Evolutionary conservation across 2,797 vertebrate genomes (phyloP), one percentile per base, ranked within the genome.

Genomic region (Hydrocynus forskahlii): DNA sequence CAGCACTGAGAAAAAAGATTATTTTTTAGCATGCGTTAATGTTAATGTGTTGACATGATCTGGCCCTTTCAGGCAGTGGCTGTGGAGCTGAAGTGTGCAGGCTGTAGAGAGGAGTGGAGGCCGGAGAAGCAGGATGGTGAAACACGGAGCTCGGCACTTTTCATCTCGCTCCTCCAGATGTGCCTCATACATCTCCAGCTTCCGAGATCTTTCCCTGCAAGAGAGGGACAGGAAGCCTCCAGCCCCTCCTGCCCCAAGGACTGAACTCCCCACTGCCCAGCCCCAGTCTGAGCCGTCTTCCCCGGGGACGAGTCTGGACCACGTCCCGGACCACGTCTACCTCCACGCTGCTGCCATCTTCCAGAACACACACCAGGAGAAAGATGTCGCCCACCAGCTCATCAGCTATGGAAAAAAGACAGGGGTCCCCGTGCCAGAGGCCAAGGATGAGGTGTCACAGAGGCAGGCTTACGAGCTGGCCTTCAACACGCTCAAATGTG

Each of bases 401-500:
- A 91, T 98, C 77, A 92, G 78, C 19, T 98, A 96, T 1, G 94
- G 94, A 0, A 88, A 86, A 6, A 88, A 69, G 67, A 78, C 82
- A 6, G 78, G 75, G 35, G 72, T 57, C 40, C 70, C 78, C 0
- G 0, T 84, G 43, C 71, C 91, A 5, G 72, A 88, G 71, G 84
- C 92, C 50, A 91, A 90, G 86, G 93, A 95, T 57, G 92, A 94
- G 29, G 83, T 82, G 63, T 86, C 89, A 17, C 92, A 88, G 62
- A 92, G 80, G 0, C 21, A 68, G 1, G 94, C 94, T 48, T 97
- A 95, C 0, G 93, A 97, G 76, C 81, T 99, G 75, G 96, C 96
- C 52, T 98, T 97, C 93, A 97, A 29, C 80, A 84, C 96, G 25
- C 90, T 99, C 2, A 98, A 96, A 92, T 97, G 97, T 98, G 91